These are phyloP conservation scores for Ibycter americanus DNA, from an alignment of 2,797 vertebrate genomes.

Conservation along the genomic window DNA sequence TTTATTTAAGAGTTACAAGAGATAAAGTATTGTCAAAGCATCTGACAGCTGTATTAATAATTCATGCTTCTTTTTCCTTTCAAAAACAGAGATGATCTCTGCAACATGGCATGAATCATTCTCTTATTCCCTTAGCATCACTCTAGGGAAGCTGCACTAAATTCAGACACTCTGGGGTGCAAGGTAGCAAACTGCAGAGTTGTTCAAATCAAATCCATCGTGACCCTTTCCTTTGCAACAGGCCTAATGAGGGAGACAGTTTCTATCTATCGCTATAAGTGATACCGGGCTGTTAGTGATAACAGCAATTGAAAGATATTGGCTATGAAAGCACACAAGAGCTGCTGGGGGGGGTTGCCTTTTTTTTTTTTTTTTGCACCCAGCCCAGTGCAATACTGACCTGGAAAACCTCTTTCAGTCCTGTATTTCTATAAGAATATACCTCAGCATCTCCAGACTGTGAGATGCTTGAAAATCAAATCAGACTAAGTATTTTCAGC, in stretches of 20 bases:
- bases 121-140: neutral
- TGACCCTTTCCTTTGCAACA: neutral
- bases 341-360: rapidly evolving
- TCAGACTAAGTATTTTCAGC: neutral
- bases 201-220: neutral
- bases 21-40: neutral
- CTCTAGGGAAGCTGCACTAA: neutral
- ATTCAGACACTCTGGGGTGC: neutral
- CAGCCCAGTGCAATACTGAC: neutral
- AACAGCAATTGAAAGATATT: neutral
- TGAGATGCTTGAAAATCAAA: neutral
- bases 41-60: conserved; percentile 27
- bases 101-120: neutral
- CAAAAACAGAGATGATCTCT: neutral
- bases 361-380: neutral
- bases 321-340: neutral
- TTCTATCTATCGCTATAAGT: neutral
- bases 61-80: neutral
- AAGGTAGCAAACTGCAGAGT: neutral
- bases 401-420: neutral
- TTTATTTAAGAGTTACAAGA: conserved; percentile 43
- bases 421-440: neutral
- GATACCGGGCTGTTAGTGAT: neutral
- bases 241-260: neutral
- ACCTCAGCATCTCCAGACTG: neutral